Evolutionary conservation across 2,797 vertebrate genomes (phyloP), one percentile per base, ranked within the genome.

Genomic region (Alauda arvensis): DNA sequence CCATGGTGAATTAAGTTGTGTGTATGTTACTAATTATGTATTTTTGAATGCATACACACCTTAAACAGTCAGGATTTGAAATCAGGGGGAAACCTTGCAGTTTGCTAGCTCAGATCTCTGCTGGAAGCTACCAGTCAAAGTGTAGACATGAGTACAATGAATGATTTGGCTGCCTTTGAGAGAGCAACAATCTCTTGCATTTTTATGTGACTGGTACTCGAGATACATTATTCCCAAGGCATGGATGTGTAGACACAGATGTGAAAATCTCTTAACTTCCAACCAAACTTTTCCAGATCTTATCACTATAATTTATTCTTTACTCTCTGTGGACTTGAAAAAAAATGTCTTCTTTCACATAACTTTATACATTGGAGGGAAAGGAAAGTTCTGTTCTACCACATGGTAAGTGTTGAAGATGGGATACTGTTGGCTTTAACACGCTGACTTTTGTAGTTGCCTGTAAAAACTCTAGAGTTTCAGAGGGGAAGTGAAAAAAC

Each of bases 161-260:
- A 82, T 91, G 85, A 91, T 79, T 95, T 93, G 93, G 87, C 93
- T 93, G 5, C 57, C 37, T 91, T 94, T 88, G 95, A 94, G 91
- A 87, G 92, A 71, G 65, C 91, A 94, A 90, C 95, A 92, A 96
- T 97, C 97, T 98, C 96, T 97, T 96, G 96, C 96, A 97, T 97
- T 97, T 97, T 97, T 97, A 94, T 95, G 93, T 97, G 96, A 97
- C 96, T 96, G 96, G 94, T 96, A 95, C 96, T 97, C 18, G 95
- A 97, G 97, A 97, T 97, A 92, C 97, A 97, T 98, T 98, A 98
- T 97, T 98, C 98, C 98, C 98, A 97, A 97, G 97, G 93, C 97
- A 91, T 95, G 95, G 97, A 97, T 97, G 97, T 97, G 96, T 96
- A 97, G 97, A 97, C 97, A 97, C 98, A 99, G 98, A 99, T 98